Conservation (phyloP, 1,140 invertebrate species). For the Charaxes varanes region DNA sequence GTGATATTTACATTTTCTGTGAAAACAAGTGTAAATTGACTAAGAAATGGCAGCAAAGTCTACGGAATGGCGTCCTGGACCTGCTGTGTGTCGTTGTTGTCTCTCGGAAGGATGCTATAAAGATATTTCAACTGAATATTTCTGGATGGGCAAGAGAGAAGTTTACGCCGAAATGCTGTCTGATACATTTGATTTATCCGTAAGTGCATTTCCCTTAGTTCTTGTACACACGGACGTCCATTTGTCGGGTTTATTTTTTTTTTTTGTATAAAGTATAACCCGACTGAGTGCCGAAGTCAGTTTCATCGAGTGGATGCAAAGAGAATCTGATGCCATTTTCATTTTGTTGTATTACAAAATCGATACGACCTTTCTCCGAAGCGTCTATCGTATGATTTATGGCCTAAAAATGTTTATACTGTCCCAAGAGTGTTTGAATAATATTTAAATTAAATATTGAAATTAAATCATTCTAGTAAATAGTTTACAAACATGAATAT, state of each 20-base stretch:
- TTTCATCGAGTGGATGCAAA: not conserved
- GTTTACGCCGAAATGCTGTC: constrained; percentile 59
- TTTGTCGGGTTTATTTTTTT: constrained; percentile 19
- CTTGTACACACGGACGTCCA: constrained; percentile 19
- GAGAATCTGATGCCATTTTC: not conserved
- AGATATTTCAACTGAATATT: constrained; percentile 66
- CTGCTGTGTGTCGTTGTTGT: constrained; percentile 61
- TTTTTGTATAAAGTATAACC: constrained; percentile 23
- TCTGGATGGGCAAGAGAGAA: constrained; percentile 66
- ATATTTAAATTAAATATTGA: too few species aligned
- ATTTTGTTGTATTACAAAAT: constrained; percentile 19
- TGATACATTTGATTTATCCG: constrained; percentile 45
- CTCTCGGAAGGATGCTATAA: constrained; percentile 60
- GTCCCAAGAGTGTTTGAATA: too few species aligned
- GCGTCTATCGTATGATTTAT: constrained; percentile 1
- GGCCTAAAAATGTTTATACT: too few species aligned
- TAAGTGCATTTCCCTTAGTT: constrained; percentile 27
- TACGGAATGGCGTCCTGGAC: constrained; percentile 55
- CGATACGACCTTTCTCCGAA: constrained; percentile 15
- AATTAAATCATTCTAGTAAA: too few species aligned
- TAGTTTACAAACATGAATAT: too few species aligned
- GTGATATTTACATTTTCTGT: constrained; percentile 38
- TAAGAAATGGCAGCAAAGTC: constrained; percentile 50
- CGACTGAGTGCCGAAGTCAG: constrained; percentile 15
- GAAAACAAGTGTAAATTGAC: constrained; percentile 33